Conservation (phyloP, 1,140 invertebrate species). For the Habropoda laboriosa region DNA sequence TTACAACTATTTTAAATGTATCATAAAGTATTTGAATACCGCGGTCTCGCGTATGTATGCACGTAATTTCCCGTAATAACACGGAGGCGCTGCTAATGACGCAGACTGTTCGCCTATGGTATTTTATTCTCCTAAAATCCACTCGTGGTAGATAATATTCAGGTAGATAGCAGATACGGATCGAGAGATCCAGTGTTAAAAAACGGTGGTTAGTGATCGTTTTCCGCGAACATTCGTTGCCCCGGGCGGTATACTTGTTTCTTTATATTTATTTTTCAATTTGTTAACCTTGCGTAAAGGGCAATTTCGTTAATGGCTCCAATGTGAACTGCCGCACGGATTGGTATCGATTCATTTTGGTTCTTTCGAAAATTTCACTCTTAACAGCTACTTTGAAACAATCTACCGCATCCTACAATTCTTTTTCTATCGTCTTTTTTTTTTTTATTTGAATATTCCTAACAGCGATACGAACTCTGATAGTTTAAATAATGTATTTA, state of each 20-base stretch:
- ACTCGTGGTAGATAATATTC: background rate
- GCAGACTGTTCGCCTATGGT: background rate
- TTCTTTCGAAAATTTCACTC: too few relatives aligned
- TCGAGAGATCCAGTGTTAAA: constrained; percentile 5
- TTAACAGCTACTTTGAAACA: background rate
- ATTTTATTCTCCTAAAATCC: background rate
- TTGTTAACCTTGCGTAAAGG: background rate
- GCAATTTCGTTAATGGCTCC: background rate
- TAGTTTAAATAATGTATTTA: constrained; percentile 31
- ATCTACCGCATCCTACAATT: too few relatives aligned
- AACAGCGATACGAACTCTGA: background rate
- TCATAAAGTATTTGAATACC: background rate
- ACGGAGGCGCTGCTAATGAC: background rate
- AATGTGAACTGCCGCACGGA: background rate
- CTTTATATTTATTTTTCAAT: background rate
- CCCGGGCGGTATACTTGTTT: background rate
- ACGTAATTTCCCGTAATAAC: background rate
- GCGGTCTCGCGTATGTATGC: background rate
- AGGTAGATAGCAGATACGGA: background rate
- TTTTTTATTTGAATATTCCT: constrained; percentile 5
- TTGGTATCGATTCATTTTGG: background rate
- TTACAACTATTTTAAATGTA: constrained; percentile 14
- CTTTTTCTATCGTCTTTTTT: background rate
- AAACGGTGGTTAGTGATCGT: constrained; percentile 3
- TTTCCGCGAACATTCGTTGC: constrained; percentile 5